Evolutionary conservation across 1,140 invertebrate genomes (phyloP), one percentile per base, ranked within the genome.

Genomic region (Reticulitermes speratus): DNA sequence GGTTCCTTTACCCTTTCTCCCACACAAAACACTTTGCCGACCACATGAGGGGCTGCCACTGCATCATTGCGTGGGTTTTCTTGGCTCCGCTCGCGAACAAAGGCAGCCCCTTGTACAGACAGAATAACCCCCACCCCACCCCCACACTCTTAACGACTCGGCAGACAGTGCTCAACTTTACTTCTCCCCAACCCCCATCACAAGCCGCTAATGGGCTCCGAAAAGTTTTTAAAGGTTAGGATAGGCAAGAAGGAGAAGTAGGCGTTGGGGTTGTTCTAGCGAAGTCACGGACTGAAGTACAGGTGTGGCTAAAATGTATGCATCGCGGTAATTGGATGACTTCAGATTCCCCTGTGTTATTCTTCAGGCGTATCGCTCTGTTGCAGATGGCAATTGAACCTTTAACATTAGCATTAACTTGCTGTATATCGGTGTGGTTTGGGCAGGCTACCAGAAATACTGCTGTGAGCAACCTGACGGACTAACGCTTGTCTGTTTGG

Each of bases 171-270:
- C 65, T 75, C 25, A 75, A 16, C n/a, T 30, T 14, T 25, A 75
- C 65, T 75, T 30, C 65, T 25, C n/a, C 65, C 65, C 65, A 9
- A 9, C 44, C 83, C 9, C 38, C 44, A 44, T 25, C 83, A 8
- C 38, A 44, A 75, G 44, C 83, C 83, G 83, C 83, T 84, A 84
- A 84, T 84, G 83, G 83, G 83, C 83, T 84, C 44, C 83, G 9
- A 84, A 75, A 84, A 84, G 32, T 84, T 84, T 84, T 84, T 84
- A 84, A 84, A 84, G 83, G 83, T 84, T 84, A 84, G 83, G 44
- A 25, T 45, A 52, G 83, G 83, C 44, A 45, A 82, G 12, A 82
- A 82, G 82, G 12, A 38, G 44, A 16, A 44, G 82, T 16, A 38
- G 82, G 32, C 82, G 23, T 38, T 21, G 25, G 65, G n/a, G 65